Evolutionary conservation across 1,140 invertebrate genomes (phyloP).

Genomic region (Apis dorsata): DNA sequence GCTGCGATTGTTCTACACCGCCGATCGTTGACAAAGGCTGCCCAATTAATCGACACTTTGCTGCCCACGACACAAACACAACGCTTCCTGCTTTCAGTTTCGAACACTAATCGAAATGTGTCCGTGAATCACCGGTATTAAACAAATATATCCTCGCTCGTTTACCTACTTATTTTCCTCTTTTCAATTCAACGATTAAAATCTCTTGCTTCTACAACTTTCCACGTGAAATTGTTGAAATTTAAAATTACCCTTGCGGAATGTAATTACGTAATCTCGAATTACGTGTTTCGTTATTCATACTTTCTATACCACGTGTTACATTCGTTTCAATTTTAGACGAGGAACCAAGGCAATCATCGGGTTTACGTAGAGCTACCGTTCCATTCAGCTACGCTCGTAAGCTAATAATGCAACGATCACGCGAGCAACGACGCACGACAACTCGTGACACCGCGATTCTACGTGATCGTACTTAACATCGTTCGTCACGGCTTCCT

Average conservation of each 20-base stretch:
- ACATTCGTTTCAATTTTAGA: too few species aligned
- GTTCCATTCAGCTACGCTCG: too few species aligned
- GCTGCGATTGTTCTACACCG: background rate
- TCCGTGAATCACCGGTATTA: background rate
- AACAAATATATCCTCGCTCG: background rate
- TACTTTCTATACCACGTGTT: too few species aligned
- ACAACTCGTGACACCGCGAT: background rate
- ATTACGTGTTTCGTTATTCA: too few species aligned
- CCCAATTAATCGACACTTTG: slow-evolving; percentile 38
- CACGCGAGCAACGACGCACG: background rate
- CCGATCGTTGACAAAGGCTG: slow-evolving; percentile 21
- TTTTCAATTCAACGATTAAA: too few species aligned
- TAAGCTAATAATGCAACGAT: background rate
- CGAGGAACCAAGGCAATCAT: too few species aligned
- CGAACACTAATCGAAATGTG: background rate
- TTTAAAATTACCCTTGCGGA: too few species aligned
- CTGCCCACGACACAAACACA: background rate
- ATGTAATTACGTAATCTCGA: too few species aligned
- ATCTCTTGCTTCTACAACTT: too few species aligned
- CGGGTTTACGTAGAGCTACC: too few species aligned
- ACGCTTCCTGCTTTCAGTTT: background rate
- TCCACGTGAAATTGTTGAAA: too few species aligned
- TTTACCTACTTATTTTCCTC: too few species aligned
- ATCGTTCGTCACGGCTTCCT: slow-evolving; percentile 3
- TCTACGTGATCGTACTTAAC: slow-evolving; percentile 14